Evolutionary conservation across 2,797 vertebrate genomes (phyloP), one percentile per base, ranked within the genome.

Genomic region (Onychomys torridus): DNA sequence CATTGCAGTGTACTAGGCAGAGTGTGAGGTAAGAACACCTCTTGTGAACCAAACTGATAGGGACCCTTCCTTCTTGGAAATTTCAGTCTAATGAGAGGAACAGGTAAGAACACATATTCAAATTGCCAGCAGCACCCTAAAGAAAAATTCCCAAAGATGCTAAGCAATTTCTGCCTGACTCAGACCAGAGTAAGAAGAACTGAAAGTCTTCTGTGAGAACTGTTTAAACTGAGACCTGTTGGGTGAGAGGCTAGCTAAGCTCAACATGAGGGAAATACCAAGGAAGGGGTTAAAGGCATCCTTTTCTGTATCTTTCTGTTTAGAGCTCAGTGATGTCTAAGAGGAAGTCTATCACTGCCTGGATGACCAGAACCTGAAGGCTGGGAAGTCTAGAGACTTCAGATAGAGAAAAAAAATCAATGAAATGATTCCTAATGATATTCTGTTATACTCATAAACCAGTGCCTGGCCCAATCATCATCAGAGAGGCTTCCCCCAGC

Each of bases 281-380:
- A 12, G 19, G 61, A 9, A 12, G 1, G n/a, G 23, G 23, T 40
- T 0, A 5, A 14, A 23, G 16, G 17, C 1, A 2, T 23, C 5
- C 0, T 88, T 79, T 57, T 21, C 23, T 78, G 37, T 52, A 65
- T 9, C 65, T 12, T 79, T 71, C 63, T 69, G 13, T 73, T 73
- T 34, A 63, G 14, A 89, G 37, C 6, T 29, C 0, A 67, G 34
- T 71, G 25, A 73, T 61, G 49, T 57, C 89, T 5, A 17, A 49
- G 9, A 32, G 40, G 4, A 40, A 40, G 2, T 25, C 10, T 3
- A 2, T 27, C n/a, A 73, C 69, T 40, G 69, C 69, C 69, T 73
- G 19, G n/a, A 73, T 23, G 21, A 73, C n/a, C 9, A 23, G 19
- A 40, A 23, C 0, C 19, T 40, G 19, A 17, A 73, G 19, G n/a